These are phyloP conservation scores for Ectemnius continuus DNA, from an alignment of 2,888 invertebrate species.

Conservation along the genomic window DNA sequence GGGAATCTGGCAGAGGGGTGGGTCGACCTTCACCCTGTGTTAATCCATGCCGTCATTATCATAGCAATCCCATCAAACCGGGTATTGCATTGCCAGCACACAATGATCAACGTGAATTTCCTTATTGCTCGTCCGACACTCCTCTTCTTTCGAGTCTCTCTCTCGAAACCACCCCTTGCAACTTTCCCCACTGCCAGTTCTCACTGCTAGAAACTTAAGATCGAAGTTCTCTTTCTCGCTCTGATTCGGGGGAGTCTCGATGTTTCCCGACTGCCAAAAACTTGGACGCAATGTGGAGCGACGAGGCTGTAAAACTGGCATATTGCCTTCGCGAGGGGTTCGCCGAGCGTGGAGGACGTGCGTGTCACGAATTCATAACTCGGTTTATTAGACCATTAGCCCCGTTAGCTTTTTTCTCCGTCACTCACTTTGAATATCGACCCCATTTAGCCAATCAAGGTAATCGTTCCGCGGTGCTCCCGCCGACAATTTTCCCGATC, in stretches of 20 bases:
- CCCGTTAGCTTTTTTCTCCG: conserved; percentile 30
- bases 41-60: conserved; percentile 72
- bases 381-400: conserved; percentile 46
- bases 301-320: conserved; percentile 38
- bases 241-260: neutral
- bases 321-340: conserved; percentile 7
- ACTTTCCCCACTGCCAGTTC: too few species aligned
- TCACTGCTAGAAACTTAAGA: too few species aligned
- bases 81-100: conserved; percentile 41
- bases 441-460: conserved; percentile 43
- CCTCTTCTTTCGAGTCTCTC: neutral
- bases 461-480: conserved; percentile 27
- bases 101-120: conserved; percentile 26
- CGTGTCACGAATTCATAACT: conserved; percentile 54
- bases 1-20: conserved; percentile 51
- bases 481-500: conserved; percentile 17
- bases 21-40: conserved; percentile 72
- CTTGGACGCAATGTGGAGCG: conserved; percentile 5
- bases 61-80: conserved; percentile 54
- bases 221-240: too few species aligned
- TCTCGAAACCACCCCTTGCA: too few species aligned
- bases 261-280: conserved; percentile 15
- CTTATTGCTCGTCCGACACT: conserved; percentile 32
- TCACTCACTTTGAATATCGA: conserved; percentile 39
- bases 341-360: conserved; percentile 13